Evolutionary conservation across 2,888 invertebrate species (phyloP).

Genomic region (Drosophila trichaetosa): DNA sequence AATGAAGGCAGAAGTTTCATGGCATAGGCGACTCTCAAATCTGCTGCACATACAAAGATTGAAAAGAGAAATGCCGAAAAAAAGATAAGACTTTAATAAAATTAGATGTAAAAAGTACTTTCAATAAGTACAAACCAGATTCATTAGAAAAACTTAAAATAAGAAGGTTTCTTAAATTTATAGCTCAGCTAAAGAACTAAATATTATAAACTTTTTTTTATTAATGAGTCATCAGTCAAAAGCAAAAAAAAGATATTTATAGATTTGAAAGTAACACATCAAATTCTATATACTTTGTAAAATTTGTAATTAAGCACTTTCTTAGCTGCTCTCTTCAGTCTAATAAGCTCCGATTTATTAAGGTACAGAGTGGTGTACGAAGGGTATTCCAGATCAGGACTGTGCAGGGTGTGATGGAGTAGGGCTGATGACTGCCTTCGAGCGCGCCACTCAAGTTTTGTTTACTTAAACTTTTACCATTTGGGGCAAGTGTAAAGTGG

Average conservation of each 20-base stretch:
- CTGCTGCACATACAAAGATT: background rate
- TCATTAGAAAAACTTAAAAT: background rate
- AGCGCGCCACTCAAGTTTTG: conserved; percentile 69
- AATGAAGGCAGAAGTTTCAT: conserved; percentile 23
- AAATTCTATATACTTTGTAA: too few species aligned
- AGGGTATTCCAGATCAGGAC: background rate
- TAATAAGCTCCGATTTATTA: background rate
- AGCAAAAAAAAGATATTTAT: too few species aligned
- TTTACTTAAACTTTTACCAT: conserved; percentile 79
- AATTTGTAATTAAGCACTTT: background rate
- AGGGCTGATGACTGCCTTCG: conserved; percentile 18
- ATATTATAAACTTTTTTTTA: background rate
- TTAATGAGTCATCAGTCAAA: background rate
- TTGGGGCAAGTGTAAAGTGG: conserved; percentile 77
- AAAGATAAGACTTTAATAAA: background rate
- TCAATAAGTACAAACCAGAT: background rate
- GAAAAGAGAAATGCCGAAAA: background rate
- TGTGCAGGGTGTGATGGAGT: background rate
- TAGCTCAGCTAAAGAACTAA: background rate
- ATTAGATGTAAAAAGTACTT: background rate
- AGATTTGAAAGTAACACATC: background rate
- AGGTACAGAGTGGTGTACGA: background rate
- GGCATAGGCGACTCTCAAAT: conserved; percentile 20
- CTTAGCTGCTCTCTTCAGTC: background rate
- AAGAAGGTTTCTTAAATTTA: background rate